Conservation (phyloP, 92 coral and sea anemone genomes). For the Phenganax marumi region DNA sequence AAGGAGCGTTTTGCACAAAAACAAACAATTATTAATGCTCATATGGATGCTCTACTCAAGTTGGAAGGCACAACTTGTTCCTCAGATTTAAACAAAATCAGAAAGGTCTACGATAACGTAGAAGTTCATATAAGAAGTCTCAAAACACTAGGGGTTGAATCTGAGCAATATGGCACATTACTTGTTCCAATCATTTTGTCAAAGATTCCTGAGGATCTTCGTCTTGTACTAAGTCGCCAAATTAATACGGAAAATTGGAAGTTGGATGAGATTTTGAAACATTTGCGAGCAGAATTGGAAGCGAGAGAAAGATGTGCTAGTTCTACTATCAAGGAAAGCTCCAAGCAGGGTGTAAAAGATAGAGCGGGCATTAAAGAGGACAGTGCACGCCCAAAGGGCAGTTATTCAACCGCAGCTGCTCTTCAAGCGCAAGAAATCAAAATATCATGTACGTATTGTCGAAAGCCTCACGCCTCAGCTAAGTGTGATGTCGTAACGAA, state of each 20-base stretch:
- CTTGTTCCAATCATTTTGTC: conserved; percentile 42
- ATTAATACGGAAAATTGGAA: conserved; percentile 26
- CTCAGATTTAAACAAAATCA: conserved; percentile 17
- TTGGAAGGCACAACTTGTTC: conserved; percentile 13
- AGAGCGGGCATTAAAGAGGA: conserved; percentile 14
- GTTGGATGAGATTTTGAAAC: conserved; percentile 12
- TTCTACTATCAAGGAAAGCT: conserved; percentile 21
- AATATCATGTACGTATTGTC: conserved; percentile 15
- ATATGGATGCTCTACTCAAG: conserved; percentile 56
- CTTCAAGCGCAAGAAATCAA: conserved; percentile 3
- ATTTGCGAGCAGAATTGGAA: conserved; percentile 25
- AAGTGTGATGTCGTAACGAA: conserved; percentile 2
- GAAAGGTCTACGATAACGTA: conserved; percentile 9
- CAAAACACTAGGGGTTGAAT: neutral
- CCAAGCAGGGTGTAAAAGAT: conserved; percentile 16
- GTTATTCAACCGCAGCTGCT: neutral
- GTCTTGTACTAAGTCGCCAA: conserved; percentile 25
- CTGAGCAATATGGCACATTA: conserved; percentile 31
- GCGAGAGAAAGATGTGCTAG: conserved; percentile 32
- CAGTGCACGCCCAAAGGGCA: neutral
- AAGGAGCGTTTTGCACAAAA: conserved; percentile 42
- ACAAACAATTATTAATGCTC: conserved; percentile 50
- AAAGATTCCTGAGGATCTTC: conserved; percentile 31
- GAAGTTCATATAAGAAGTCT: conserved; percentile 27
- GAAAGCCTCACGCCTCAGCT: conserved; percentile 13